Conservation (phyloP, 2,888 invertebrate genomes). For the Laothoe populi region DNA sequence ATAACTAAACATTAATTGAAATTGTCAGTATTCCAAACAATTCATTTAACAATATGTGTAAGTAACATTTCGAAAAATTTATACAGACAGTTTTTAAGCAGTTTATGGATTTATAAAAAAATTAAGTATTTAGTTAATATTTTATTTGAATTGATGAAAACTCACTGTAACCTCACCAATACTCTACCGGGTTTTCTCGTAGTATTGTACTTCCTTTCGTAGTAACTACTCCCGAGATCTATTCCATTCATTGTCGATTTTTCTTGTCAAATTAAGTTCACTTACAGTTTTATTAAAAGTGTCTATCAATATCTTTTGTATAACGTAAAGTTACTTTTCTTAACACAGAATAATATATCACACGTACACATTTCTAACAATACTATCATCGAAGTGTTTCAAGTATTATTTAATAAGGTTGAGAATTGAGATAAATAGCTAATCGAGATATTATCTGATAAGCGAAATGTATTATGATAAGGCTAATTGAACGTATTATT, state of each 20-base stretch:
- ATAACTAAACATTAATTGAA: too few relatives aligned
- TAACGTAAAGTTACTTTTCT: neutral
- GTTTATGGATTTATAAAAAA: too few relatives aligned
- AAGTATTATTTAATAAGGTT: slow-evolving; percentile 8
- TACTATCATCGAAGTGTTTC: neutral
- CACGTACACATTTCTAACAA: slow-evolving; percentile 15
- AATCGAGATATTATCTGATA: slow-evolving; percentile 14
- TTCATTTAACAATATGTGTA: too few relatives aligned
- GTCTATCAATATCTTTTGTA: neutral
- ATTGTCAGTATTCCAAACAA: too few relatives aligned
- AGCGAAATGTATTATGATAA: slow-evolving; percentile 2
- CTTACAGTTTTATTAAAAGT: neutral
- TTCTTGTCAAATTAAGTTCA: neutral
- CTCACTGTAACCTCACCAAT: slow-evolving; percentile 21
- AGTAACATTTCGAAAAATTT: too few relatives aligned
- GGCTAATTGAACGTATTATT: slow-evolving; percentile 7
- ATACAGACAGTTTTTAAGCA: too few relatives aligned
- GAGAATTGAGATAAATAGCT: slow-evolving; percentile 8
- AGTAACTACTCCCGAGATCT: slow-evolving; percentile 33
- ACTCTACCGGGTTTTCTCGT: slow-evolving; percentile 18
- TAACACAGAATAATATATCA: neutral
- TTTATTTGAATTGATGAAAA: neutral
- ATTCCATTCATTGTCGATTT: slow-evolving; percentile 5
- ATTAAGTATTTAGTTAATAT: too few relatives aligned
- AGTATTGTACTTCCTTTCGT: slow-evolving; percentile 39